These are phyloP conservation scores for Cheilinus undulatus DNA, from an alignment of 2,113 vertebrate species.

Conservation along the genomic window DNA sequence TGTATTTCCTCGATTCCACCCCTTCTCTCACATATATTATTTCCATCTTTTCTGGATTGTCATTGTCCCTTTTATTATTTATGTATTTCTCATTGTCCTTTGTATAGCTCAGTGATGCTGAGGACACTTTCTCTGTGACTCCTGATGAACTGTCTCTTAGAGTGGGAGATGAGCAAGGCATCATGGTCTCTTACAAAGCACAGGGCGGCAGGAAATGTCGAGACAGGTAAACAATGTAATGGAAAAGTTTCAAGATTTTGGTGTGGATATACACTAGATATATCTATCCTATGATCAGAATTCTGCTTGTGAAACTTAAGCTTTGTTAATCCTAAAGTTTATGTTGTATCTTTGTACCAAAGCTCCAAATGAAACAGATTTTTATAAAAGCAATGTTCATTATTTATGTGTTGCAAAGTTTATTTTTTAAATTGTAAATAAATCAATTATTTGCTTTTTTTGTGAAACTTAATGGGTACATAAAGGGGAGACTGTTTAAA, in stretches of 20 bases:
- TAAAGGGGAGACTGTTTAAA: too few relatives aligned
- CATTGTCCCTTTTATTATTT: background rate
- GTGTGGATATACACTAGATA: background rate
- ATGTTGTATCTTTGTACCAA: too few relatives aligned
- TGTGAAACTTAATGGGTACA: too few relatives aligned
- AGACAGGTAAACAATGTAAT: slow-evolving; percentile 84
- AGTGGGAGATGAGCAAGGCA: slow-evolving; percentile 87
- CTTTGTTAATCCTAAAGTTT: too few relatives aligned
- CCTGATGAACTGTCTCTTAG: slow-evolving; percentile 87
- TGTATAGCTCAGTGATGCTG: slow-evolving; percentile 81
- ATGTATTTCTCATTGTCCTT: background rate
- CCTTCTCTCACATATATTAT: rapidly evolving
- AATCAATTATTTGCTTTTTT: too few relatives aligned
- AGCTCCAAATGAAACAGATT: too few relatives aligned
- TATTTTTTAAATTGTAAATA: too few relatives aligned
- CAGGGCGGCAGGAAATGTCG: slow-evolving; percentile 61
- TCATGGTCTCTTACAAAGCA: slow-evolving; percentile 87
- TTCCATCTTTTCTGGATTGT: background rate
- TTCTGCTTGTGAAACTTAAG: too few relatives aligned
- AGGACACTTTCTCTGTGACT: slow-evolving; percentile 86
- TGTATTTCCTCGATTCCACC: background rate
- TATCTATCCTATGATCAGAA: background rate
- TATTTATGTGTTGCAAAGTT: too few relatives aligned
- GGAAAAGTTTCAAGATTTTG: background rate
- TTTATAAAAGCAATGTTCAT: too few relatives aligned